Evolutionary conservation across 2,888 invertebrate genomes (phyloP).

Genomic region (Tetanocera ferruginea): DNA sequence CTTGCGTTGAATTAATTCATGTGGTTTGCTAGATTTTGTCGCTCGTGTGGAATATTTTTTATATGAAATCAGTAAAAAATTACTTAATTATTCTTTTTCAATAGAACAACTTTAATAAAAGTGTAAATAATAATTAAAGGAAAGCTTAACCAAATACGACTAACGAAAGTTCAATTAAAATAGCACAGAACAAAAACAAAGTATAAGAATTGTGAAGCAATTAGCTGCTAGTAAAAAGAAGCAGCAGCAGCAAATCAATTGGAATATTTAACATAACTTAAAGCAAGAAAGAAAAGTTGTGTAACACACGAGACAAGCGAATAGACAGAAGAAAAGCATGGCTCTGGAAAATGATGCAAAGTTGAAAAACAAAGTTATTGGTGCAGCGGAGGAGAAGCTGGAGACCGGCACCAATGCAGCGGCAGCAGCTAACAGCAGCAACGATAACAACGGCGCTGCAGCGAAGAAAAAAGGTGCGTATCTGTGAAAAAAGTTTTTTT

Average conservation of each 20-base stretch:
- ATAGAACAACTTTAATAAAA: conserved; percentile 3
- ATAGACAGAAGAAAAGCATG: conserved; percentile 20
- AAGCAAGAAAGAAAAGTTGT: conserved; percentile 30
- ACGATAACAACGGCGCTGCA: conserved; percentile 7
- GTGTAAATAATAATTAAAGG: conserved; percentile 2
- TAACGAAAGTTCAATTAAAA: background rate
- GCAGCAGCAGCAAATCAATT: background rate
- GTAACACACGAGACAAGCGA: conserved; percentile 30
- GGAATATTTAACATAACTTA: conserved; percentile 31
- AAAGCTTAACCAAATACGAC: background rate
- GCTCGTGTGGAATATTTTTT: conserved; percentile 21
- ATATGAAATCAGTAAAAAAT: conserved; percentile 8
- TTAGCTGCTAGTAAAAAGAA: conserved; percentile 1
- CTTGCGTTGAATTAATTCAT: background rate
- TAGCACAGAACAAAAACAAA: conserved; percentile 3
- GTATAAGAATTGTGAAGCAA: conserved; percentile 1
- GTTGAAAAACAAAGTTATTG: conserved; percentile 24
- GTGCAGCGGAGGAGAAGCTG: conserved; percentile 47
- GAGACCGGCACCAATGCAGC: conserved; percentile 49
- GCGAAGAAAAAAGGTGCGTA: conserved; percentile 63
- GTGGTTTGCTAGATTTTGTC: conserved; percentile 4
- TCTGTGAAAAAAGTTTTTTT: background rate
- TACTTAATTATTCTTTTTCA: conserved; percentile 10
- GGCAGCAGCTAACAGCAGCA: conserved; percentile 39
- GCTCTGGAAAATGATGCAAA: conserved; percentile 41